These are phyloP conservation scores for Dascillus cervinus DNA, from an alignment of 2,888 invertebrate species.

Conservation along the genomic window DNA sequence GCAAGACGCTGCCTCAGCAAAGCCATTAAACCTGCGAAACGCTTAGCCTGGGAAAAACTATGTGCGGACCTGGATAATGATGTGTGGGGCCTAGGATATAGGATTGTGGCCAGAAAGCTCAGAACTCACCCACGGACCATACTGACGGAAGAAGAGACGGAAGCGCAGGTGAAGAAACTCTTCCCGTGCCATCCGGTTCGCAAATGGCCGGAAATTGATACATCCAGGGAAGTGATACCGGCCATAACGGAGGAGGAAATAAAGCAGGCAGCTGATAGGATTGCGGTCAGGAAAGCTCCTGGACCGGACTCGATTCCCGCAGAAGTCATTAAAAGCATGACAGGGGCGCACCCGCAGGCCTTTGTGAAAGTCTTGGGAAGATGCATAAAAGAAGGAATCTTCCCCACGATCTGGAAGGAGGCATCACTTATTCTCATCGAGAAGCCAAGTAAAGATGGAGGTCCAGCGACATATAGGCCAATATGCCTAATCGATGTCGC, in stretches of 20 bases:
- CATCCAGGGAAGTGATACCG: background rate
- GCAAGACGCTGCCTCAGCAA: background rate
- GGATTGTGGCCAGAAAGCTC: background rate
- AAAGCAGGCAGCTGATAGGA: constrained; percentile 1
- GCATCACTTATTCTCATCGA: background rate
- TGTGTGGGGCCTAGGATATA: no score
- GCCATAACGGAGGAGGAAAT: constrained; percentile 2
- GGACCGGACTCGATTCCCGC: constrained; percentile 4
- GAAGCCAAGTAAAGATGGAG: no score
- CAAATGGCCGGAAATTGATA: background rate
- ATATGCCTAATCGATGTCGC: background rate
- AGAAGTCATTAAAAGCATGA: constrained; percentile 1
- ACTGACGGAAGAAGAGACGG: background rate
- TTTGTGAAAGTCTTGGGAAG: no score
- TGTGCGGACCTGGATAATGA: background rate
- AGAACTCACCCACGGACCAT: background rate
- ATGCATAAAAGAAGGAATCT: background rate
- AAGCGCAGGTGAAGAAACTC: no score
- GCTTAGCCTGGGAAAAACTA: background rate
- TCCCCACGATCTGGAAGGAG: background rate
- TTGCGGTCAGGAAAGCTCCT: constrained; percentile 5
- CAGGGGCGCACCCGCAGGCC: no score
- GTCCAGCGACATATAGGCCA: background rate
- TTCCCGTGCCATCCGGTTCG: background rate
- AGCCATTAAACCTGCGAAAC: background rate